phyloP scores from a whole-genome alignment of 2,797 vertebrate species.

The Crocidura indochinensis region DNA sequence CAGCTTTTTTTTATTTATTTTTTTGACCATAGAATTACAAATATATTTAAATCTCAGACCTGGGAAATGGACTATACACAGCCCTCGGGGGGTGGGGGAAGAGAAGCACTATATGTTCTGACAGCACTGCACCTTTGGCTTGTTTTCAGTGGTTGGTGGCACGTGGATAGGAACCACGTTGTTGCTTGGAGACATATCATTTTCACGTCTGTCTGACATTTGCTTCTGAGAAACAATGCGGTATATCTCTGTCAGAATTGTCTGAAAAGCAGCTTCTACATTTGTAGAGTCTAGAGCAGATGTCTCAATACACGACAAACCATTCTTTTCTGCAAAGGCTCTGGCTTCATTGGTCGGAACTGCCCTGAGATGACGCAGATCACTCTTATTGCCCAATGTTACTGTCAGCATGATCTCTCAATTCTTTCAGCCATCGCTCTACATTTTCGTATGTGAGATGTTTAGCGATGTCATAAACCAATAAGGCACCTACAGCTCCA shows the following conservation, averaged over 20 bases:
- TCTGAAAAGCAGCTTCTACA: constrained; percentile 97
- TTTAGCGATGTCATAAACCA: constrained; percentile 99
- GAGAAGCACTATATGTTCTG: too few relatives aligned
- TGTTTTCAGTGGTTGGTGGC: too few relatives aligned
- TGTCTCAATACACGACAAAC: constrained; percentile 97
- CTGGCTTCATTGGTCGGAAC: constrained; percentile 94
- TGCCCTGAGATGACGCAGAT: constrained; percentile 96
- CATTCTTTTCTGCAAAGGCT: constrained; percentile 97
- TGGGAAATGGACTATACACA: too few relatives aligned
- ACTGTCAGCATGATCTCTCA: constrained; percentile 97
- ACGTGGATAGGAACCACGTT: too few relatives aligned
- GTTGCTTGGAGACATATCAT: too few relatives aligned
- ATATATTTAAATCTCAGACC: too few relatives aligned
- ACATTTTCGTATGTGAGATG: constrained; percentile 98
- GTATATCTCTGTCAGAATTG: constrained; percentile 85
- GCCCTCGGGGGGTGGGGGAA: constrained; percentile 53
- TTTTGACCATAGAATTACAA: too few relatives aligned
- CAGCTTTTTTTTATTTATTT: too few relatives aligned
- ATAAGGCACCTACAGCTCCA: constrained; percentile 96
- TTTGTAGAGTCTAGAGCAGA: constrained; percentile 98
- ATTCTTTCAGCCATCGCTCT: constrained; percentile 98
- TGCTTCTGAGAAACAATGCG: too few relatives aligned
- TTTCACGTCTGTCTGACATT: too few relatives aligned
- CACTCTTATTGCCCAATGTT: constrained; percentile 99
- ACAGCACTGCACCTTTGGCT: too few relatives aligned